phyloP scores from a whole-genome alignment of 2,888 invertebrate genomes.

The Cheilosia scutellata region DNA sequence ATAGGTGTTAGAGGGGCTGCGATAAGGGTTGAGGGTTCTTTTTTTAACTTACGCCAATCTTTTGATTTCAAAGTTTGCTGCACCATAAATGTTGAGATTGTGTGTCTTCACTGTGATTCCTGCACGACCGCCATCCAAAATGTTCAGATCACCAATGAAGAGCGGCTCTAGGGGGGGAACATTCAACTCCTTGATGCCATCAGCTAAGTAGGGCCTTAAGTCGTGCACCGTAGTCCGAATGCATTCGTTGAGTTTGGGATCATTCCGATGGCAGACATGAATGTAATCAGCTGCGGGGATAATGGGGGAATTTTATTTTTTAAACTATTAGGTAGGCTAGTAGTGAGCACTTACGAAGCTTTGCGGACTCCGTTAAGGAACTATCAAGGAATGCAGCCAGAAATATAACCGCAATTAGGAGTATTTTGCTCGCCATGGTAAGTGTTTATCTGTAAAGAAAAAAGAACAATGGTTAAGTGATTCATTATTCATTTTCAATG shows the following conservation, averaged over 20 bases:
- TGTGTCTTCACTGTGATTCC: slow-evolving; percentile 83
- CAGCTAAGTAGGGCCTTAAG: slow-evolving; percentile 86
- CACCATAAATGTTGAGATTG: slow-evolving; percentile 88
- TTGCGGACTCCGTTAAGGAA: slow-evolving; percentile 19
- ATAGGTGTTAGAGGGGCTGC: neutral
- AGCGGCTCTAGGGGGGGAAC: slow-evolving; percentile 90
- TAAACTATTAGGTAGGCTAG: too few species aligned
- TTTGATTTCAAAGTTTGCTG: slow-evolving; percentile 87
- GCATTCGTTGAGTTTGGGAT: slow-evolving; percentile 87
- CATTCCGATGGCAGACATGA: slow-evolving; percentile 88
- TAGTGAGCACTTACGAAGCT: slow-evolving; percentile 53
- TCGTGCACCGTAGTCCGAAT: slow-evolving; percentile 87
- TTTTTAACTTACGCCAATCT: slow-evolving; percentile 83
- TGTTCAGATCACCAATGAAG: slow-evolving; percentile 87
- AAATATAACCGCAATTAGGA: slow-evolving; percentile 9
- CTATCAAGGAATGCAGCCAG: slow-evolving; percentile 4
- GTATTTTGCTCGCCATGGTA: slow-evolving; percentile 23
- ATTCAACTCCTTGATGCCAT: slow-evolving; percentile 88
- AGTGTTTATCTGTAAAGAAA: slow-evolving; percentile 38
- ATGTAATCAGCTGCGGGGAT: slow-evolving; percentile 87
- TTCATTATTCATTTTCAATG: too few species aligned
- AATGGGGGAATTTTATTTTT: slow-evolving; percentile 55
- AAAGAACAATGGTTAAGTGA: neutral
- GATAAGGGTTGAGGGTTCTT: neutral
- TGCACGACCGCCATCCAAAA: slow-evolving; percentile 86